Conservation (phyloP, 2,888 invertebrate species). For the Polyploca ridens region DNA sequence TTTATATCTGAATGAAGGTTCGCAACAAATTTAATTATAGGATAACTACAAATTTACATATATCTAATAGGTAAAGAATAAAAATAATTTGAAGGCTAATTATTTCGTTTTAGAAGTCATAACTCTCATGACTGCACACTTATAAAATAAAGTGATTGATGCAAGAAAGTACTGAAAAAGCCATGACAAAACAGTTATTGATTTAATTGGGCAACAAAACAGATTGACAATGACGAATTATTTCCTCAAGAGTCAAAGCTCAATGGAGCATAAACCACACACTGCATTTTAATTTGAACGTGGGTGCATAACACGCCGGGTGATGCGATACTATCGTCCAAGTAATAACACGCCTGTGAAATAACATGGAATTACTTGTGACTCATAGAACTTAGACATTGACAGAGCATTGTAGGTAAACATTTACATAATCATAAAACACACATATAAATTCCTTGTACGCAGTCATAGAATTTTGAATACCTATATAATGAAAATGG, state of each 20-base stretch:
- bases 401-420: not conserved
- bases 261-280: slow-evolving; percentile 46
- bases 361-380: slow-evolving; percentile 48
- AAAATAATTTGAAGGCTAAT: too few relatives aligned
- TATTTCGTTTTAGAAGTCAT: too few relatives aligned
- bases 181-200: slow-evolving; percentile 32
- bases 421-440: not conserved
- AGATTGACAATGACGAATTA: slow-evolving; percentile 77
- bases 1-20: too few relatives aligned
- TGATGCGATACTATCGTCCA: slow-evolving; percentile 52
- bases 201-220: slow-evolving; percentile 68
- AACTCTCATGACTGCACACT: not conserved
- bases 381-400: slow-evolving; percentile 42
- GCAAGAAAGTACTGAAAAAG: slow-evolving; percentile 21
- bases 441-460: not conserved
- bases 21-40: too few relatives aligned
- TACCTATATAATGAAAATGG: not conserved
- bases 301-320: slow-evolving; percentile 50
- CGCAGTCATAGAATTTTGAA: not conserved
- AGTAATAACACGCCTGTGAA: slow-evolving; percentile 62
- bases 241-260: slow-evolving; percentile 60
- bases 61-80: not conserved
- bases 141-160: slow-evolving; percentile 13
- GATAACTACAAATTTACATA: too few relatives aligned
- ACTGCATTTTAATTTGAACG: slow-evolving; percentile 59